Conservation (phyloP, 92 coral and sea anemone genomes). For the Umimayanthus kanabou region DNA sequence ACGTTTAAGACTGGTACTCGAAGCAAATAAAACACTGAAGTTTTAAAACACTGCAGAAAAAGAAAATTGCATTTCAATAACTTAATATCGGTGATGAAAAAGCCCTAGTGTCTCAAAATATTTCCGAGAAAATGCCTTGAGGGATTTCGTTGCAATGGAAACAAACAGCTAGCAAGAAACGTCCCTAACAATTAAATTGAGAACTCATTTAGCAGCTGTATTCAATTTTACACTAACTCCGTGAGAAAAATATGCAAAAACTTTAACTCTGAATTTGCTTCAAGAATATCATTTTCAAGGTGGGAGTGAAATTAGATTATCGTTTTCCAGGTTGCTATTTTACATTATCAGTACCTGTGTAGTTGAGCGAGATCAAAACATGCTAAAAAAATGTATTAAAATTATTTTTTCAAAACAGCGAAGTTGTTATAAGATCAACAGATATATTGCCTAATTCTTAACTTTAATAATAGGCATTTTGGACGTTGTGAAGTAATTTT, state of each 20-base stretch:
- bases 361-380: too few species aligned
- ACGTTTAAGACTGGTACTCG: background rate
- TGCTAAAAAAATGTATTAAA: background rate
- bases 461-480: background rate
- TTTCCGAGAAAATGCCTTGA: background rate
- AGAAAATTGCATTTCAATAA: background rate
- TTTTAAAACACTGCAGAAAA: too few species aligned
- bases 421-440: background rate
- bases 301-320: background rate
- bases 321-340: background rate
- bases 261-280: too few species aligned
- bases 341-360: too few species aligned
- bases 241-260: constrained; percentile 2
- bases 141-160: constrained; percentile 21
- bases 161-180: constrained; percentile 9
- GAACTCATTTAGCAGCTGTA: constrained; percentile 7
- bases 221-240: background rate
- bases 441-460: background rate
- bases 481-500: background rate
- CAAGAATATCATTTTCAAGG: too few species aligned
- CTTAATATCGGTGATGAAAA: background rate
- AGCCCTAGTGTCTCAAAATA: background rate
- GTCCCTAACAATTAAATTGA: background rate
- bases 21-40: background rate
- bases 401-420: background rate